Evolutionary conservation across 2,888 invertebrate species (phyloP).

Genomic region (Laothoe populi): DNA sequence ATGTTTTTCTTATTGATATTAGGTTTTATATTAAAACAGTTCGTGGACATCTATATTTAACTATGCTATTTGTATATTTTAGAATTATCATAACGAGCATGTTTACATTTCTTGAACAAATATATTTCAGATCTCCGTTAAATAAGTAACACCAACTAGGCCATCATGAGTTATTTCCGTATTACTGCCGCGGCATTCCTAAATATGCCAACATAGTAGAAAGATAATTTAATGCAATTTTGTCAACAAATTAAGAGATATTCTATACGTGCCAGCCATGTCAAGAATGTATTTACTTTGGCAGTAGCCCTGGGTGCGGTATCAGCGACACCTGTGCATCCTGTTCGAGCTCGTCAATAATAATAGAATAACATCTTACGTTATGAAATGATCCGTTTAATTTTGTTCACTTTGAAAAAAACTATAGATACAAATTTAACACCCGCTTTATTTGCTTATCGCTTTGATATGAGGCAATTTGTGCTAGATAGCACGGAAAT

Average conservation of each 20-base stretch:
- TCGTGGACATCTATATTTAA: neutral
- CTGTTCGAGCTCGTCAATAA: constrained; percentile 47
- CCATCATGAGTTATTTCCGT: neutral
- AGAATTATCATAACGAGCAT: neutral
- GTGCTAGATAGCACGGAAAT: constrained; percentile 7
- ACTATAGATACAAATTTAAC: constrained; percentile 7
- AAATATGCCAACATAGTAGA: neutral
- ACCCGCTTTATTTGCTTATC: constrained; percentile 6
- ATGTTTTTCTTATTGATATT: neutral
- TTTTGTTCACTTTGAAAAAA: constrained; percentile 14
- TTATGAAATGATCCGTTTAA: neutral
- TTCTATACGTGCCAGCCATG: constrained; percentile 35
- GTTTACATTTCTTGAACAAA: neutral
- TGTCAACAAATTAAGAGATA: constrained; percentile 46
- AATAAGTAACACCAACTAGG: constrained; percentile 6
- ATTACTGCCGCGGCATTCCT: neutral
- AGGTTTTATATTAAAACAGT: neutral
- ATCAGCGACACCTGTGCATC: constrained; percentile 53
- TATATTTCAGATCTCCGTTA: neutral
- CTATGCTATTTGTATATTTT: constrained; percentile 4
- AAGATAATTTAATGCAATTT: constrained; percentile 31
- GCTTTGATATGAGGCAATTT: constrained; percentile 6
- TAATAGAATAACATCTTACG: constrained; percentile 15
- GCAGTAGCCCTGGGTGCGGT: constrained; percentile 43
- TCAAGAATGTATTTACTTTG: constrained; percentile 48